Evolutionary conservation across 2,888 invertebrate genomes (phyloP).

Genomic region (Phrixothrix hirtus): DNA sequence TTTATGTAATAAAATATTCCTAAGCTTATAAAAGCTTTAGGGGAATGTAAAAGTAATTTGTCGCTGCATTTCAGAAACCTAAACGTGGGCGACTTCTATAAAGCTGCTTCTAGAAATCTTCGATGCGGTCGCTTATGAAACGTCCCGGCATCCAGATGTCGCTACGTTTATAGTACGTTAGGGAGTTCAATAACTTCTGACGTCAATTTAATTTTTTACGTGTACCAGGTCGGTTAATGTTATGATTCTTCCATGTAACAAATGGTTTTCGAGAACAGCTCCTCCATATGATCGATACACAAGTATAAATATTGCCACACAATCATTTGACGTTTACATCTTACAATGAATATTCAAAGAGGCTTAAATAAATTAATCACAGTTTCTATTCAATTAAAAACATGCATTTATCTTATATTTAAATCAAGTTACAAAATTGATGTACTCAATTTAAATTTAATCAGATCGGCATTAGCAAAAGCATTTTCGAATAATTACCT

Average conservation of each 20-base stretch:
- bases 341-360: no score
- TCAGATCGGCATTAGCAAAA: no score
- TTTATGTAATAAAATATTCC: constrained; percentile 18
- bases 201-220: constrained; percentile 10
- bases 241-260: constrained; percentile 17
- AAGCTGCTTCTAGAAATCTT: constrained; percentile 15
- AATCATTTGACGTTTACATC: no score
- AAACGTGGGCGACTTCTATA: constrained; percentile 6
- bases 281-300: no score
- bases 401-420: no score
- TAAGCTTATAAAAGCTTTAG: constrained; percentile 17
- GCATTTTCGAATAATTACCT: no score
- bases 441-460: no score
- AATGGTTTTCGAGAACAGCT: constrained; percentile 28
- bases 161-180: constrained; percentile 11
- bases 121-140: constrained; percentile 7
- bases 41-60: constrained; percentile 22
- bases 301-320: no score
- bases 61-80: constrained; percentile 26
- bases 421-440: no score
- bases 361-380: no score
- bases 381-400: no score
- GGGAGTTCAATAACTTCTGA: constrained; percentile 14
- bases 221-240: constrained; percentile 14
- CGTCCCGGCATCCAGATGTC: constrained; percentile 26